A percentile compares a stretch with the other conserved stretches of the same genome.
phyloP scores from a whole-genome alignment of 2,888 invertebrate genomes.

The Melolontha melolontha region DNA sequence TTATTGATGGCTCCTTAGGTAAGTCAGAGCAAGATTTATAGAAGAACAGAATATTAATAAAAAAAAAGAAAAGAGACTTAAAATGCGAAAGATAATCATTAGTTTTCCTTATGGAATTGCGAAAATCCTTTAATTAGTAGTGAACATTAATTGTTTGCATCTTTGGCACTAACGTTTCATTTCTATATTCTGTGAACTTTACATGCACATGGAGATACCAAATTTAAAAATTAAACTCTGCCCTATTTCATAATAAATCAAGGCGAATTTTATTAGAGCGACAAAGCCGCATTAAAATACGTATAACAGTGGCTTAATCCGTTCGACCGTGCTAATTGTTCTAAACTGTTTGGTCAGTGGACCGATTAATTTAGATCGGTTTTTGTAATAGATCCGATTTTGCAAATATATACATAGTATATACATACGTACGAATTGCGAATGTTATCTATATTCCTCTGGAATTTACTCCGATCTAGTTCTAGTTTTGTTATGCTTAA shows the following conservation, averaged over 20 bases:
- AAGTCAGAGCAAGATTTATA: no score
- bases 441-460: background rate
- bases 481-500: background rate
- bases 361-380: conserved; percentile 52
- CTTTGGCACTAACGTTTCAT: no score
- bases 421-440: background rate
- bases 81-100: no score
- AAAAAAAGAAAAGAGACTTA: no score
- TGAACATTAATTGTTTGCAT: no score
- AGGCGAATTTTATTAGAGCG: conserved; percentile 33
- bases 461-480: conserved; percentile 1
- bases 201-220: no score
- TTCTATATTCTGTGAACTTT: no score
- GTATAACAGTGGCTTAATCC: conserved; percentile 49
- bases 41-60: no score
- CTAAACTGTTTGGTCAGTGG: conserved; percentile 53
- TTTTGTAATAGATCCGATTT: conserved; percentile 51
- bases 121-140: no score
- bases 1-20: no score
- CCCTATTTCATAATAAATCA: conserved; percentile 10
- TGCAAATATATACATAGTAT: conserved; percentile 14
- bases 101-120: no score
- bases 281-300: conserved; percentile 52
- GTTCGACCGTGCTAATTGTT: conserved; percentile 52
- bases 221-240: no score